Conservation (phyloP, 2,888 invertebrate species). For the Drosophila pseudotakahashii region DNA sequence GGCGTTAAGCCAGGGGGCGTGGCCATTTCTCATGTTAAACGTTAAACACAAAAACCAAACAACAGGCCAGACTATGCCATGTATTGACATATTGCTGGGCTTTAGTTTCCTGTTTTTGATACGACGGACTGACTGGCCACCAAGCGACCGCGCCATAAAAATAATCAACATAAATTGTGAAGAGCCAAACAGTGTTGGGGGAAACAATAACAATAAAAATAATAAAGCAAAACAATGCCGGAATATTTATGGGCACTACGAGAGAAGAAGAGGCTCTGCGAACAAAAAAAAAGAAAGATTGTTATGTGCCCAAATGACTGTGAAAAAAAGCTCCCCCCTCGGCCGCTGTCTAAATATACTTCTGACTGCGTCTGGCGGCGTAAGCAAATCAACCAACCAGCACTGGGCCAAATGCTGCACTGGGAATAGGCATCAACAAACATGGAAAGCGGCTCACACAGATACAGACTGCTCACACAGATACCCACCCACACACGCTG, state of each 20-base stretch:
- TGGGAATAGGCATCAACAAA: slow-evolving; percentile 55
- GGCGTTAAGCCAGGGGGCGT: slow-evolving; percentile 58
- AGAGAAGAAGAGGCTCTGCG: slow-evolving; percentile 12
- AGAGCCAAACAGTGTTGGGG: slow-evolving; percentile 18
- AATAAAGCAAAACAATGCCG: slow-evolving; percentile 78
- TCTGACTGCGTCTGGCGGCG: slow-evolving; percentile 60
- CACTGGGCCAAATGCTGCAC: slow-evolving; percentile 66
- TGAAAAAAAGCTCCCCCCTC: slow-evolving; percentile 48
- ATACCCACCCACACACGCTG: slow-evolving; percentile 16
- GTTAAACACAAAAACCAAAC: slow-evolving; percentile 52
- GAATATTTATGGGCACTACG: slow-evolving; percentile 71
- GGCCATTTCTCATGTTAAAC: slow-evolving; percentile 75
- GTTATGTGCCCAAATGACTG: slow-evolving; percentile 68
- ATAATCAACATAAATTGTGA: slow-evolving; percentile 78
- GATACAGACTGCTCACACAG: slow-evolving; percentile 1
- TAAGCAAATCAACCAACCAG: slow-evolving; percentile 70
- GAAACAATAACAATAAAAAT: slow-evolving; percentile 78
- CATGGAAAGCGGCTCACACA: slow-evolving; percentile 5
- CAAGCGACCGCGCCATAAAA: slow-evolving; percentile 77
- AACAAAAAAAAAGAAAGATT: slow-evolving; percentile 41
- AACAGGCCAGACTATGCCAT: slow-evolving; percentile 26
- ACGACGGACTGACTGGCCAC: slow-evolving; percentile 66
- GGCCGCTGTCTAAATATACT: slow-evolving; percentile 53
- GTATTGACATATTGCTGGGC: slow-evolving; percentile 71
- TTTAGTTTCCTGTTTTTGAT: slow-evolving; percentile 68